Base-by-base conservation (phyloP, 2,797 vertebrate species). In the Gephyroberyx darwinii region DNA sequence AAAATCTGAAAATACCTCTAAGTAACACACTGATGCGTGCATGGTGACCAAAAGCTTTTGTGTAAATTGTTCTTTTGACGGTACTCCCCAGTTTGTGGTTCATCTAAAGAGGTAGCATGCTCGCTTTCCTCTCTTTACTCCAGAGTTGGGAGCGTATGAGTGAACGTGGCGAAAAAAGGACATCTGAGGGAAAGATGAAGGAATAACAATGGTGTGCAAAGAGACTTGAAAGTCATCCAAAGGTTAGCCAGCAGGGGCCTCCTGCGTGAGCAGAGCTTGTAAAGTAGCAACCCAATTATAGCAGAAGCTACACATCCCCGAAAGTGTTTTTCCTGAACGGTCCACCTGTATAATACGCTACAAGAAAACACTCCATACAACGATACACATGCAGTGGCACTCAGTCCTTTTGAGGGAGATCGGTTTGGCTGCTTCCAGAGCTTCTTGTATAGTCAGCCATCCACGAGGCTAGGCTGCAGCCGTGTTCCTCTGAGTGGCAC, bases 11-110 rank as follows among this genome's bases (percentile, higher is more conserved):
- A n/a, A n/a, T n/a, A n/a, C n/a, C n/a, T n/a, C n/a, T n/a, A n/a
- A n/a, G n/a, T n/a, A n/a, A n/a, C n/a, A n/a, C n/a, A n/a, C n/a
- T n/a, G n/a, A n/a, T n/a, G n/a, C n/a, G n/a, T n/a, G n/a, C n/a
- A n/a, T n/a, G n/a, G n/a, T n/a, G n/a, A n/a, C n/a, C 84, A 86
- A 89, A 91, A 82, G 89, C 81, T 80, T 88, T 85, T 89, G 86
- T 88, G 84, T 89, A 92, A 89, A 90, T 91, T 88, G 86, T 82
- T 81, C 75, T 77, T 89, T 88, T 92, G 80, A 88, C 79, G 59
- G 75, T 45, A 51, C 69, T 75, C 82, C 78, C 69, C 51, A 70
- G 82, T 81, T 80, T 86, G 71, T 73, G 81, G 58, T 75, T 77
- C 74, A 74, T 81, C 75, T 70, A 67, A 84, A 69, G 75, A 75